phyloP scores from a whole-genome alignment of 2,888 invertebrate species.

The Aricia artaxerxes region DNA sequence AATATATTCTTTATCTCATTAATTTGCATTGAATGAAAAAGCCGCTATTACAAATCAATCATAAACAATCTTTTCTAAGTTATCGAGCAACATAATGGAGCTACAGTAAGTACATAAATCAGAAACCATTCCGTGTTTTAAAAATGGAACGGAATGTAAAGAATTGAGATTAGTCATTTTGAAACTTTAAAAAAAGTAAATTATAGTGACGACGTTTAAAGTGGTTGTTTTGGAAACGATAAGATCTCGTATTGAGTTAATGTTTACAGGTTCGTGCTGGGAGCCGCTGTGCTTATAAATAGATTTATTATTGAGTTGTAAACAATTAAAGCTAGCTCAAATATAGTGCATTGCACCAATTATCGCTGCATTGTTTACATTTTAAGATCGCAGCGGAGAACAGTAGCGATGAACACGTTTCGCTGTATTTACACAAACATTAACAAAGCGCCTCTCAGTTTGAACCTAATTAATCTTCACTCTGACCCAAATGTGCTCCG shows the following conservation, averaged over 20 bases:
- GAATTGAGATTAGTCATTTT: constrained; percentile 6
- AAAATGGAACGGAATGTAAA: constrained; percentile 3
- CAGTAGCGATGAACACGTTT: constrained; percentile 68
- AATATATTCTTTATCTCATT: background rate
- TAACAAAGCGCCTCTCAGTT: constrained; percentile 61
- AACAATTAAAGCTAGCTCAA: constrained; percentile 39
- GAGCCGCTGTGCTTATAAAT: constrained; percentile 38
- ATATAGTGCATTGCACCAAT: constrained; percentile 56
- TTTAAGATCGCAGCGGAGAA: constrained; percentile 57
- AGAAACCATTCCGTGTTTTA: constrained; percentile 2
- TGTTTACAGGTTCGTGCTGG: constrained; percentile 12
- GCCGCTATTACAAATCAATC: background rate
- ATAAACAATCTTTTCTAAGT: background rate
- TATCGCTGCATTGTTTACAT: constrained; percentile 62
- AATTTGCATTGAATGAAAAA: background rate
- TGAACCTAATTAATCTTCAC: constrained; percentile 68
- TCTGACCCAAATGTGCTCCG: constrained; percentile 67
- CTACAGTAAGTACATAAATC: background rate
- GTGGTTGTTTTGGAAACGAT: constrained; percentile 21
- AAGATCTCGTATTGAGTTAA: constrained; percentile 14
- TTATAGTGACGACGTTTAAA: constrained; percentile 12
- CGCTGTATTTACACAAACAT: constrained; percentile 65
- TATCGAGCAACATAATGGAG: background rate
- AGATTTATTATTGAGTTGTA: constrained; percentile 40
- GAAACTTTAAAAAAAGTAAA: constrained; percentile 1